phyloP scores from a whole-genome alignment of 2,888 invertebrate genomes.

The Chaitophorus viminalis region DNA sequence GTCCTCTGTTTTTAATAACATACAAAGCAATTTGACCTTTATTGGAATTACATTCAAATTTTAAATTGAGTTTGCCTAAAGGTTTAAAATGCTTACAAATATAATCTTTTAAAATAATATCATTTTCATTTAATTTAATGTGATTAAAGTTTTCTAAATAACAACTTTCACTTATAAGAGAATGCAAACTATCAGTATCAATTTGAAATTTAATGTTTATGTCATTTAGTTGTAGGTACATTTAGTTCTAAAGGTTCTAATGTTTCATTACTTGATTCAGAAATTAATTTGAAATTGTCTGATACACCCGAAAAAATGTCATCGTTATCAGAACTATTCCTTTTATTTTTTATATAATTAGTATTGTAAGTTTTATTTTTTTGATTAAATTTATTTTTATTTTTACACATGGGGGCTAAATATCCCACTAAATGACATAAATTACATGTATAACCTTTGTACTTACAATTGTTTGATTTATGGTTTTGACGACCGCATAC shows the following conservation, averaged over 20 bases:
- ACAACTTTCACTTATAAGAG: slow-evolving; percentile 24
- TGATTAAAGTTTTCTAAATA: slow-evolving; percentile 15
- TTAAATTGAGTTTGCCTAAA: slow-evolving; percentile 29
- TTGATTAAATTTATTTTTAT: slow-evolving; percentile 20
- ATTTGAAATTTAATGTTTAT: slow-evolving; percentile 38
- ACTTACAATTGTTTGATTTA: slow-evolving; percentile 31
- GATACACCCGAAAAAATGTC: neutral
- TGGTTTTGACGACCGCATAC: slow-evolving; percentile 25
- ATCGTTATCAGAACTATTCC: neutral
- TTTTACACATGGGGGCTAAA: slow-evolving; percentile 31
- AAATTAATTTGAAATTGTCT: slow-evolving; percentile 20
- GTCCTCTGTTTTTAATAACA: slow-evolving; percentile 28
- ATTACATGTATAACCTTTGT: slow-evolving; percentile 8
- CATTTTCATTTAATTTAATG: too few species aligned
- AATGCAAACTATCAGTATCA: slow-evolving; percentile 26
- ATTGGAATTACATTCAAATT: neutral
- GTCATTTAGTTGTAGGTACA: neutral
- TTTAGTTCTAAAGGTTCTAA: neutral
- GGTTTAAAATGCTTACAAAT: slow-evolving; percentile 20
- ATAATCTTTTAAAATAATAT: slow-evolving; percentile 10
- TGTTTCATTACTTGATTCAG: neutral
- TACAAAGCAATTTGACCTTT: slow-evolving; percentile 19
- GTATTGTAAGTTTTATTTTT: slow-evolving; percentile 12
- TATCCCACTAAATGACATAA: slow-evolving; percentile 5
- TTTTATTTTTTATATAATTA: neutral